phyloP scores from a whole-genome alignment of 2,113 vertebrate genomes.

The Muntiacus muntjak region DNA sequence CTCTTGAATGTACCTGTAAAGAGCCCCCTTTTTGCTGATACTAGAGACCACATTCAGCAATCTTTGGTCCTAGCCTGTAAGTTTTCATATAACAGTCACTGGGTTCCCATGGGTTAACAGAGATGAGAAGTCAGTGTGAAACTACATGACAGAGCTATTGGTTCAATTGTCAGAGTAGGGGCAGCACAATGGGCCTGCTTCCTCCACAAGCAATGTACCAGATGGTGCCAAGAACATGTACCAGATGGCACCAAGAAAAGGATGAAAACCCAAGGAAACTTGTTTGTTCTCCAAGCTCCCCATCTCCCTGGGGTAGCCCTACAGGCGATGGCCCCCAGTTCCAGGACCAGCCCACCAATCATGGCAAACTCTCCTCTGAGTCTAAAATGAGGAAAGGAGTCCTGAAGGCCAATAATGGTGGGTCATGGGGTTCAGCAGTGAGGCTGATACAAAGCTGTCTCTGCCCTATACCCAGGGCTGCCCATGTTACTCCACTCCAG shows the following conservation, averaged over 20 bases:
- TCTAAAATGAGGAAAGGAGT: background rate
- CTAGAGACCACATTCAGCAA: conserved; percentile 26
- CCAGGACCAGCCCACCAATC: conserved; percentile 32
- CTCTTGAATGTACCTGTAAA: background rate
- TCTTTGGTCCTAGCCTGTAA: background rate
- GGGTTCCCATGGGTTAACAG: background rate
- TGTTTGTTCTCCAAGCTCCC: background rate
- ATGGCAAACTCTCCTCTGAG: background rate
- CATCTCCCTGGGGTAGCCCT: background rate
- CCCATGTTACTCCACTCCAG: background rate
- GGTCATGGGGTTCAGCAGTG: conserved; percentile 35
- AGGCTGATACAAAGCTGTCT: background rate
- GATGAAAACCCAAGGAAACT: background rate
- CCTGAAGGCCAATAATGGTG: background rate
- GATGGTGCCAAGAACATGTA: background rate
- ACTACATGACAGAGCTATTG: background rate
- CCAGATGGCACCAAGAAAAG: background rate
- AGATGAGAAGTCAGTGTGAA: background rate
- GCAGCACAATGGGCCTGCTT: background rate
- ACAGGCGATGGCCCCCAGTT: background rate
- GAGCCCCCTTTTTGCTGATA: background rate
- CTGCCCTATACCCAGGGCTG: background rate
- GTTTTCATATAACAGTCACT: background rate
- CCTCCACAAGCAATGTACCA: background rate
- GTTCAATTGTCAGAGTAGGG: background rate